Evolutionary conservation across 2,797 vertebrate species (phyloP), one percentile per base, ranked within the genome.

Genomic region (Myripristis jacobus): DNA sequence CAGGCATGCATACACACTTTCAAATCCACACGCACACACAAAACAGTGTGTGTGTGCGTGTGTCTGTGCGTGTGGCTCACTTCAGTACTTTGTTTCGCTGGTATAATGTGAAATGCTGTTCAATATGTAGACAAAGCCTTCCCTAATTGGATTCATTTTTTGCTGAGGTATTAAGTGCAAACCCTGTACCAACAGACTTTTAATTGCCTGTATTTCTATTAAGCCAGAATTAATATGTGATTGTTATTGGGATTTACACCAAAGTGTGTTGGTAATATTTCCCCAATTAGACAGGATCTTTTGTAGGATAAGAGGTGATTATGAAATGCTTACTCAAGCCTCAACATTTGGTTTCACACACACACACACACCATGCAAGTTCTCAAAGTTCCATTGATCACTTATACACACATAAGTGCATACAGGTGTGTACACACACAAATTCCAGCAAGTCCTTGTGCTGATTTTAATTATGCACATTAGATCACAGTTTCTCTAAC

Each of bases 401-500:
- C 1, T 4, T 8, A 5, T 34, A 1, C 34, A 27, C 21, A 56
- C 15, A 47, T 15, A 36, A 25, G 19, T 24, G 3, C 34, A 6
- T 16, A 41, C 19, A 41, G 51, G 25, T 53, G 25, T 24, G 2
- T 19, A 67, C 6, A 34, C 38, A 59, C 69, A 66, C 69, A 29
- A 29, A 19, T 44, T 34, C 16, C 24, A 44, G 51, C 36, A 46
- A 38, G 69, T 71, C 50, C 54, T 73, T 63, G 22, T 52, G 16
- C 69, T 74, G 47, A 61, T 75, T 48, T 58, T 81, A 78, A 77
- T 87, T 81, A 73, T 77, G 75, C 68, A 81, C 76, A 67, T 84
- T 72, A 79, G 67, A 85, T 73, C 77, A 72, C 68, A 73, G 61
- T 65, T 68, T 84, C 86, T 82, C 84, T 80, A 88, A 84, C 83